Conservation (phyloP, 2,797 vertebrate genomes). For the Sebastes trivittatus region DNA sequence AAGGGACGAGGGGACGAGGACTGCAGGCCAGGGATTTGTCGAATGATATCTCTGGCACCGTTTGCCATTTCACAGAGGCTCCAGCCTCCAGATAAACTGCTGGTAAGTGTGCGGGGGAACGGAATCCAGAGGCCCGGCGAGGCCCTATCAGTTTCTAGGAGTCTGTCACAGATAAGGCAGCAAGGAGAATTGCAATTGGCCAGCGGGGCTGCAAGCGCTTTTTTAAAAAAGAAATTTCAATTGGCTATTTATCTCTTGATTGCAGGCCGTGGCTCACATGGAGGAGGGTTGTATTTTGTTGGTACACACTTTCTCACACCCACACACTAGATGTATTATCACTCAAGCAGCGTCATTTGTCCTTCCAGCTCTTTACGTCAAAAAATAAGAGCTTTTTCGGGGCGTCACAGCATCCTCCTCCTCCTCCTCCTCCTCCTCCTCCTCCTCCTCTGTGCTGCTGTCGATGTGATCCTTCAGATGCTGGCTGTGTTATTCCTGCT, state of each 20-base stretch:
- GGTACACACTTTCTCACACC: constrained; percentile 20
- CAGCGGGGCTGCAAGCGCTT: constrained; percentile 33
- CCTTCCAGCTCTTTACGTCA: background rate
- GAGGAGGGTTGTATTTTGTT: constrained; percentile 27
- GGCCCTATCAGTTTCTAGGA: constrained; percentile 80
- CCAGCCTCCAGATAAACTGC: constrained; percentile 79
- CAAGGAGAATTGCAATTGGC: constrained; percentile 67
- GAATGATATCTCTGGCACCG: constrained; percentile 75
- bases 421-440: background rate
- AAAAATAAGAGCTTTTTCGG: constrained; percentile 1
- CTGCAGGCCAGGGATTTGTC: constrained; percentile 64
- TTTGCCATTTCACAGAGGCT: constrained; percentile 77
- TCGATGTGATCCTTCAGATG: constrained; percentile 50
- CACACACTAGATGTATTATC: constrained; percentile 23
- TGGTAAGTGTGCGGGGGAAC: constrained; percentile 80
- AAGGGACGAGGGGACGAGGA: constrained; percentile 50
- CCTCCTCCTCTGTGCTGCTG: constrained; percentile 26
- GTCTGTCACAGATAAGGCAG: constrained; percentile 82
- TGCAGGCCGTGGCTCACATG: constrained; percentile 60
- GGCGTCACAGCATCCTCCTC: background rate
- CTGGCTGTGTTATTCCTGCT: constrained; percentile 71
- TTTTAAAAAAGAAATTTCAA: constrained; percentile 72
- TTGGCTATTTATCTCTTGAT: constrained; percentile 76
- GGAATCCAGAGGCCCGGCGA: constrained; percentile 77
- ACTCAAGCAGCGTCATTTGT: background rate